Percentiles rank a stretch among this genome's conserved stretches.
Evolutionary conservation across 2,888 invertebrate genomes (phyloP).

Genomic region (Hedychridium roseum): DNA sequence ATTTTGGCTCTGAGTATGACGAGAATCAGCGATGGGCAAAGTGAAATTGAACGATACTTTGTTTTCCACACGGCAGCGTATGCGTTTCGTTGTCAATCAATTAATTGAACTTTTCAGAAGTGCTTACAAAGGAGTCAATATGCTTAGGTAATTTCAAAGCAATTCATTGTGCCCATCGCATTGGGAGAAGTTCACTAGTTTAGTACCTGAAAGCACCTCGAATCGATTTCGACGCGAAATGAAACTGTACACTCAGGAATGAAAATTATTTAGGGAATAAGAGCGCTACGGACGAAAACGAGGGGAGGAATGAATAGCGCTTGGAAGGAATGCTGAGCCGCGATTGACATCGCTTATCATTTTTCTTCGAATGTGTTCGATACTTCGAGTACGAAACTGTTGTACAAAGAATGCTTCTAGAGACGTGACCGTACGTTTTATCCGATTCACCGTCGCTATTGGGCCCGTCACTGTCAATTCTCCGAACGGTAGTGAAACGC

Average conservation of each 20-base stretch:
- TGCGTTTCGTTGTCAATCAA: slow-evolving; percentile 9
- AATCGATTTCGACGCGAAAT: slow-evolving; percentile 42
- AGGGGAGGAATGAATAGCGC: slow-evolving; percentile 7
- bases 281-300: slow-evolving; percentile 16
- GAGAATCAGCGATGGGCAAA: too few relatives aligned
- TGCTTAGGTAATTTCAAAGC: too few relatives aligned
- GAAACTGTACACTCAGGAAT: slow-evolving; percentile 51
- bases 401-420: slow-evolving; percentile 19
- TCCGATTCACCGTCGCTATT: slow-evolving; percentile 24
- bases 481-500: slow-evolving; percentile 32
- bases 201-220: slow-evolving; percentile 54
- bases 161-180: background rate
- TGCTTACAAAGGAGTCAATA: too few relatives aligned
- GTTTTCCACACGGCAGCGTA: too few relatives aligned
- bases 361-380: slow-evolving; percentile 14
- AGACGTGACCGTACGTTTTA: slow-evolving; percentile 22
- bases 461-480: slow-evolving; percentile 42
- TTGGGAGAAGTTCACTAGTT: slow-evolving; percentile 35
- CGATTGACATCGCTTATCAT: slow-evolving; percentile 6
- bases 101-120: slow-evolving; percentile 6
- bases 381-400: slow-evolving; percentile 27
- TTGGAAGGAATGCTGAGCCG: too few relatives aligned
- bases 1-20: too few relatives aligned
- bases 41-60: too few relatives aligned
- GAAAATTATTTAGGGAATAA: slow-evolving; percentile 42